Evolutionary conservation across 1,140 invertebrate genomes (phyloP), one percentile per base, ranked within the genome.

Genomic region (Meloidogyne chitwoodi): DNA sequence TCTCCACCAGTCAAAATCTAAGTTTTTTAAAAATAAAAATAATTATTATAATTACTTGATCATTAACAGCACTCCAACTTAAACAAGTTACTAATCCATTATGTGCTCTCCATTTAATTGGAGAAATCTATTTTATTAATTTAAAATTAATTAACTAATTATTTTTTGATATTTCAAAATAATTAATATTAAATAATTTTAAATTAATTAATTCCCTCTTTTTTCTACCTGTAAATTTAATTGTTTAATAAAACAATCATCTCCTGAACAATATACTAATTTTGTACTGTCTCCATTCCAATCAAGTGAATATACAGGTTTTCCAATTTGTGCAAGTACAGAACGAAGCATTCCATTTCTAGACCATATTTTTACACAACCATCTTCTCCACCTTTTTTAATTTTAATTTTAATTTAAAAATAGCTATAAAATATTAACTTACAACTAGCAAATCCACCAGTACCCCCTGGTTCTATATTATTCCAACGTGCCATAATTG

Each of bases 311-410:
- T 96, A 93, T 38, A 96, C 91, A 19, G 91, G 89, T 3, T 92
- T 84, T 86, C 89, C 91, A 69, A 92, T 92, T 85, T 94, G 92
- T 27, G 93, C 91, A 0, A 97, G 89, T 5, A 93, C 93, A 16
- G 94, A 95, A 29, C 96, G 90, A 5, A 98, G 89, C 91, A 99
- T 94, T 66, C 95, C 95, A 87, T 92, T 94, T 34, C 94, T 89
- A 4, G 96, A 98, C 95, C 96, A 99, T 75, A 98, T 92, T 89
- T 98, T 97, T 0, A 98, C 91, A 48, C 91, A 91, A 16, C 96
- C 96, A 90, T 99, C 96, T 90, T 99, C 95, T 1, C 95, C 95
- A 84, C 92, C 94, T 93, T 79, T n/a, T 84, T 84, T 2, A 14
- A 41, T 34, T n/a, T 71, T 63, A 16, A 34, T 66, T 63, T 75